Evolutionary conservation across 2,888 invertebrate genomes (phyloP), one percentile per base, ranked within the genome.

Genomic region (Heteropelma amictum): DNA sequence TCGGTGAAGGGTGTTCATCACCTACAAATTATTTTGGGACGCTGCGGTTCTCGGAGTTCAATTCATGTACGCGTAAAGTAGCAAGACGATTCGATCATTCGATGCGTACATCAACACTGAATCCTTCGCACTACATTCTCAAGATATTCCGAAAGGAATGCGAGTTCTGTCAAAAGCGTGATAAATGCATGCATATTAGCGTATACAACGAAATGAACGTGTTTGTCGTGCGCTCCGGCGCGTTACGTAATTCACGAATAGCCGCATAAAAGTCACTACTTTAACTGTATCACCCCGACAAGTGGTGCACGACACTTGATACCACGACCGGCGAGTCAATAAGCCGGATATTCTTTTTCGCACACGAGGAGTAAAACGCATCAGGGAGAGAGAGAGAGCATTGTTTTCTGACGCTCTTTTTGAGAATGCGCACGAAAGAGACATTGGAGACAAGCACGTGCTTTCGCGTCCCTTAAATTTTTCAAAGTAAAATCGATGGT

Each of bases 221-320:
- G 17, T 38, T 8, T 35, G 8, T 26, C 5, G 23, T 45, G 58
- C 23, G 35, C 42, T 40, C 33, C 30, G 17, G 19, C 21, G 23
- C 23, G 17, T 72, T 68, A 49, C 61, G 61, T 23, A 73, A 73
- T 33, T 8, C 26, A 23, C 21, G 23, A 68, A 47, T 26, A 45
- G 30, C 56, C 54, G 61, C 67, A 47, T n/a, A n/a, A 61, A 72
- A 68, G 30, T 12, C 17, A 26, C n/a, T 28, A 8, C 38, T 47
- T 35, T 26, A 72, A 47, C 54, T 23, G 30, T 30, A 61, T 33
- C 53, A 45, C 65, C 14, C 14, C 28, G 60, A 14, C 17, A 17
- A 14, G 14, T 12, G 35, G 17, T 54, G 12, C 26, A 28, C 54
- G 67, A 67, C 61, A 72, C 54, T 45, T 47, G 61, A 72, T 67